phyloP scores from a whole-genome alignment of 2,797 vertebrate species.

The Enteromius thamalakanensis region DNA sequence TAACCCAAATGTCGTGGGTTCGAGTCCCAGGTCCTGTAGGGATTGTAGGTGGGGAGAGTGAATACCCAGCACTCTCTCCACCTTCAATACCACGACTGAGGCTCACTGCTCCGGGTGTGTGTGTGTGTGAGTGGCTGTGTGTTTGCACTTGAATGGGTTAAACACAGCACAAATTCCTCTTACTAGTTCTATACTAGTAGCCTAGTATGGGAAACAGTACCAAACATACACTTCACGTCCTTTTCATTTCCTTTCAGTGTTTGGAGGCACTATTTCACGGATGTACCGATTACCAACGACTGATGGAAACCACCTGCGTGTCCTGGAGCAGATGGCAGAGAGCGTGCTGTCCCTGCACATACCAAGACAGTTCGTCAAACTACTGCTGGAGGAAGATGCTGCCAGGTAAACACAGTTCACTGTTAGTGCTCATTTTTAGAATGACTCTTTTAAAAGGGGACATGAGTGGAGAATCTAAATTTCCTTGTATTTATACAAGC shows the following conservation, averaged over 20 bases:
- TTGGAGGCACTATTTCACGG: conserved; percentile 93
- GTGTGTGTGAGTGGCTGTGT: no score
- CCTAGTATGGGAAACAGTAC: no score
- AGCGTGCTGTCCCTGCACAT: conserved; percentile 91
- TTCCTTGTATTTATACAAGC: not conserved
- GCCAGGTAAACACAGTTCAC: conserved; percentile 81
- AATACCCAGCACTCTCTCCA: no score
- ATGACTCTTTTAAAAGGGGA: not conserved
- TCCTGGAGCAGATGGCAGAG: conserved; percentile 98
- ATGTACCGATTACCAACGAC: conserved; percentile 97
- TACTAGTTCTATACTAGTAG: no score
- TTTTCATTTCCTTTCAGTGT: conserved; percentile 74
- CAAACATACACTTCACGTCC: no score
- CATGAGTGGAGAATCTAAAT: not conserved
- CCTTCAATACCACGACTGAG: no score
- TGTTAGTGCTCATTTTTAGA: not conserved
- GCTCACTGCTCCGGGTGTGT: no score
- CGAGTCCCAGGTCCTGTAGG: no score
- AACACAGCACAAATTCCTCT: no score
- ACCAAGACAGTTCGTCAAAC: conserved; percentile 95
- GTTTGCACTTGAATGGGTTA: no score
- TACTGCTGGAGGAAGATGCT: conserved; percentile 95
- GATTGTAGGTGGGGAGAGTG: no score
- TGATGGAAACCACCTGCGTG: conserved; percentile 94
- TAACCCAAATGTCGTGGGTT: no score